Base-by-base conservation (phyloP, 1,140 invertebrate genomes). In the Saccostrea glomerata region DNA sequence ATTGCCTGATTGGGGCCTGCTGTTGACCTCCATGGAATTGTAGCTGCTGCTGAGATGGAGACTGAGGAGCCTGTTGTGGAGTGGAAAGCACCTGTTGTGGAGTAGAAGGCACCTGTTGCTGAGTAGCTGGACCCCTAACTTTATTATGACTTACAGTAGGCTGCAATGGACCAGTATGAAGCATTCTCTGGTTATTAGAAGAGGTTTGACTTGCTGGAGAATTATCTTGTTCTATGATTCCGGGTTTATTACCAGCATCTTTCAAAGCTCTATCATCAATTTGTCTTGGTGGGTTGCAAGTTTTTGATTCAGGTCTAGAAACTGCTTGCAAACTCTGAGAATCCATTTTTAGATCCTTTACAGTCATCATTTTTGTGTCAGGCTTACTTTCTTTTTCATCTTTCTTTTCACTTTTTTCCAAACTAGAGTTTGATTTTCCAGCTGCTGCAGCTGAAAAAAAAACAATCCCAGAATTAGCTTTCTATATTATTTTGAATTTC, bases 61-160 rank as follows among this genome's bases (percentile, higher is more conserved):
- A 82, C 13, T 84, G 88, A 60, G 1, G 60, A 58, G 36, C 30
- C 30, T 36, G 30, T 58, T 86, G 84, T 40, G 84, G 56, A 47
- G 20, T 70, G 60, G 88, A 56, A 73, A 56, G 58, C 77, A n/a
- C n/a, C 63, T 73, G 73, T 56, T 66, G 87, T 4, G n/a, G 56
- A 47, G 25, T 70, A 47, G 88, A 56, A 63, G 73, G 85, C 55
- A 82, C 77, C 63, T 73, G 77, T 56, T 66, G 87, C 55, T 83
- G 63, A 11, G 66, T 40, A 25, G 60, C 30, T 54, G 55, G 60
- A 4, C 36, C 60, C 25, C 13, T 77, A 13, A 36, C 25, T 12
- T 54, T 54, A 47, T 54, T 87, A 47, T 66, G 86, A 82, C 70
- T 70, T n/a, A n/a, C 70, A 5, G 70, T 73, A 11, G 86, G 36